phyloP scores from a whole-genome alignment of 2,113 vertebrate species.

The Cephalopterus ornatus region DNA sequence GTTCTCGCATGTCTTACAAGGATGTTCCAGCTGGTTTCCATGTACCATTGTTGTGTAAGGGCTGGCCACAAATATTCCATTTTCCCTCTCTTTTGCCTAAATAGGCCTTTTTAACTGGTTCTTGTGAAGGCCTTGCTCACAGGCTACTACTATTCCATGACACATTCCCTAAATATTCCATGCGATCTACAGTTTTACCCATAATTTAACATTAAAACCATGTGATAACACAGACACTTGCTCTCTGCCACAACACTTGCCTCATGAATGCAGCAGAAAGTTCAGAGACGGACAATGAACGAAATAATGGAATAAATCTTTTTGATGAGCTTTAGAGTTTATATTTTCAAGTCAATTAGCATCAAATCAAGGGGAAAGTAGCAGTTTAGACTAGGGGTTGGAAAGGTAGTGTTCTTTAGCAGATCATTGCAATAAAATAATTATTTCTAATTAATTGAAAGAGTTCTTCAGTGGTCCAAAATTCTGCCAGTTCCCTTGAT shows the following conservation, averaged over 20 bases:
- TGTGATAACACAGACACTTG: background rate
- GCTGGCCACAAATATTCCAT: constrained; percentile 12
- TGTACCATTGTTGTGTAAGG: constrained; percentile 7
- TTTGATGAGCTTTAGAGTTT: background rate
- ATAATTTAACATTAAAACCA: background rate
- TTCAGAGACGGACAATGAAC: background rate
- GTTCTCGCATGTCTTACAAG: background rate
- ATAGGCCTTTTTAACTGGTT: background rate
- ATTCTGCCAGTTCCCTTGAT: background rate
- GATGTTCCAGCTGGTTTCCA: constrained; percentile 23
- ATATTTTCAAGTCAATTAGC: background rate
- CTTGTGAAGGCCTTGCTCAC: background rate
- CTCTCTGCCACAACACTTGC: background rate
- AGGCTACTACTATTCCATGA: background rate
- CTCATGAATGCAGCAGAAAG: background rate
- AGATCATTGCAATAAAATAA: background rate
- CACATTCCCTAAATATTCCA: background rate
- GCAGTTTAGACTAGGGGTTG: background rate
- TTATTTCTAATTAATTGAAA: background rate
- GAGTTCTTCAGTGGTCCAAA: background rate
- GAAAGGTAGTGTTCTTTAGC: background rate
- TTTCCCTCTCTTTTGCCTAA: background rate
- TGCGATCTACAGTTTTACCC: background rate
- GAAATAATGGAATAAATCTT: background rate
- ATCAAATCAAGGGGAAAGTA: background rate